Base-by-base conservation (phyloP, 2,113 vertebrate genomes). In the Rallus limicola region DNA sequence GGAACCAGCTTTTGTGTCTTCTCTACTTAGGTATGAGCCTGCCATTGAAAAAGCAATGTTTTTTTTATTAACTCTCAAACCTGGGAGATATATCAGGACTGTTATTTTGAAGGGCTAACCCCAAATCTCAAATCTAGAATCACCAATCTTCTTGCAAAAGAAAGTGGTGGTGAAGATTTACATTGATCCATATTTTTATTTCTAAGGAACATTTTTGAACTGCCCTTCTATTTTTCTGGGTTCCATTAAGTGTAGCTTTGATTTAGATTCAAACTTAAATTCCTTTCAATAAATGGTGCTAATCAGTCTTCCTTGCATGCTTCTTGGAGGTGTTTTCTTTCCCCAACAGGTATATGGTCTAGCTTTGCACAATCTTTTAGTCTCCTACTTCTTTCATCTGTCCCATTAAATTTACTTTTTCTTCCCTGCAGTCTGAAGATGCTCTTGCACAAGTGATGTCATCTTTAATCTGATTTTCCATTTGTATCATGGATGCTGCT, bases 401-500 rank as follows among this genome's bases (percentile, higher is more conserved):
- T 86, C 72, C 95, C 82, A 92, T 97, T 97, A 97, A 95, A 88
- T 96, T 52, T 96, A 56, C 60, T 77, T 34, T 81, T 62, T 93
- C 90, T 92, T 90, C 48, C 53, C 67, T 85, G 91, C 83, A 88
- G 44, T 79, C 90, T 88, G 88, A 83, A 95, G 92, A 79, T 52
- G 64, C 83, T 98, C 88, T 96, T 95, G 81, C 96, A 94, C 85
- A 79, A 94, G 56, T 90, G 69, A 96, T 98, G 98, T 97, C 97
- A 95, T 87, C 90, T 98, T 92, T 96, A 97, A 98, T 98, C 69
- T 80, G 87, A 20, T 91, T 98, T 98, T 97, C 93, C 97, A 97
- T 98, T 97, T 98, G 74, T 98, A 98, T 97, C 88, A 28, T 90
- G 80, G 92, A 94, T 97, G 89, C 95, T 95, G 83, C 95, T 98